These are phyloP conservation scores for Epiblema foenella DNA, from an alignment of 2,888 invertebrate genomes.

Conservation along the genomic window DNA sequence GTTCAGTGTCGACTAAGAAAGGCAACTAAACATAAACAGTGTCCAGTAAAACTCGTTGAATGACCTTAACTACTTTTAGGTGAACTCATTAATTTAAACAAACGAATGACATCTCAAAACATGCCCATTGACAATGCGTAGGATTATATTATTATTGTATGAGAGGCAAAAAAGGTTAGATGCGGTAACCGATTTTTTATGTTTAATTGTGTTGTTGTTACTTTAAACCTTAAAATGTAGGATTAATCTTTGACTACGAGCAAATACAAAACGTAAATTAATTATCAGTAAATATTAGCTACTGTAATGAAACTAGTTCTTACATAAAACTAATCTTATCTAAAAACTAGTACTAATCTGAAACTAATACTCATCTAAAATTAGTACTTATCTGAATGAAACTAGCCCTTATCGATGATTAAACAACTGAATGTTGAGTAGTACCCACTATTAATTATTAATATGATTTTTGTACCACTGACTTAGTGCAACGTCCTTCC, in stretches of 20 bases:
- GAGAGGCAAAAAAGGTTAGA: constrained; percentile 8
- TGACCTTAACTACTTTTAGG: constrained; percentile 32
- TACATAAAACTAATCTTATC: no score
- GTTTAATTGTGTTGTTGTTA: background rate
- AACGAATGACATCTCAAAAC: constrained; percentile 34
- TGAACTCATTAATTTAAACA: constrained; percentile 35
- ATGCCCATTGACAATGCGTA: constrained; percentile 30
- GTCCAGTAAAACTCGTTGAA: constrained; percentile 13
- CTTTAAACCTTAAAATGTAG: background rate
- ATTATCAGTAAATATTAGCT: background rate
- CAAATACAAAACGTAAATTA: background rate
- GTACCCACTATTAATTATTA: background rate
- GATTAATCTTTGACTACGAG: background rate
- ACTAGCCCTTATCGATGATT: no score
- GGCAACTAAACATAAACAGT: constrained; percentile 33
- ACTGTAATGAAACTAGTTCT: background rate
- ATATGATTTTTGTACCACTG: background rate
- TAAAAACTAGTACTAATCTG: no score
- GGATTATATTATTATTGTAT: constrained; percentile 25
- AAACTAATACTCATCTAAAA: no score
- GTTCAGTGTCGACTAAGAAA: constrained; percentile 19
- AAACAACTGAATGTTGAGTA: background rate
- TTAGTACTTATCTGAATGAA: no score
- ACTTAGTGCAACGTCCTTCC: background rate
- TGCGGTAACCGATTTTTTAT: background rate